phyloP scores from a whole-genome alignment of 2,888 invertebrate species.

The Xestia ashworthii region DNA sequence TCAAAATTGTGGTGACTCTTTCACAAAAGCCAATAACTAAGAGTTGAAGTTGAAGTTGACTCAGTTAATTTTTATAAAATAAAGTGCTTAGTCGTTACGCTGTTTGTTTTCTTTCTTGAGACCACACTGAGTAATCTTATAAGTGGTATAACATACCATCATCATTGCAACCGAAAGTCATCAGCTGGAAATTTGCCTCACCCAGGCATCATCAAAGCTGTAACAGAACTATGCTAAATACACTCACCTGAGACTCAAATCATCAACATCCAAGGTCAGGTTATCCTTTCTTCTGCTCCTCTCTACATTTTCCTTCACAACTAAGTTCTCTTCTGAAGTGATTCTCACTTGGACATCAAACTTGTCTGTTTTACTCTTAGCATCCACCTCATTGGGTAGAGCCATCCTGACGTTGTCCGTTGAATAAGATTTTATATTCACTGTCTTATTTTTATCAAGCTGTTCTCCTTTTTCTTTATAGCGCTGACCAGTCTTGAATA shows the following conservation, averaged over 20 bases:
- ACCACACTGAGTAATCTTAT: too few species aligned
- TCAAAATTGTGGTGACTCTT: too few species aligned
- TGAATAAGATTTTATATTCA: constrained; percentile 79
- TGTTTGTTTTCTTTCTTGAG: too few species aligned
- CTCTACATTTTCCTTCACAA: constrained; percentile 83
- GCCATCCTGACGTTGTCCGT: constrained; percentile 87
- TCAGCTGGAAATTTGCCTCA: background rate
- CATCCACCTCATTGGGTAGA: constrained; percentile 86
- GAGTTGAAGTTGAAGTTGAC: too few species aligned
- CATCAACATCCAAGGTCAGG: constrained; percentile 89
- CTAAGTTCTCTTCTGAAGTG: constrained; percentile 87
- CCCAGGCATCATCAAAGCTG: background rate
- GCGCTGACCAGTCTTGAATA: constrained; percentile 69
- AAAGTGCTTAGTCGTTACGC: too few species aligned
- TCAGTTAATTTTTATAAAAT: too few species aligned
- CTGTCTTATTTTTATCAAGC: constrained; percentile 70
- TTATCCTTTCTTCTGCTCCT: constrained; percentile 82
- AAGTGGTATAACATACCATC: too few species aligned
- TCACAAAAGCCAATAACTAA: too few species aligned
- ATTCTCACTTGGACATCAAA: constrained; percentile 89
- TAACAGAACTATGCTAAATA: background rate
- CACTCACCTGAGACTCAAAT: constrained; percentile 87
- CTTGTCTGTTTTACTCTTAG: constrained; percentile 84
- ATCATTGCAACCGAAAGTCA: background rate
- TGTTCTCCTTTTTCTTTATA: constrained; percentile 78